Evolutionary conservation across 1,140 invertebrate species (phyloP).

Genomic region (Macrobrachium rosenbergii): DNA sequence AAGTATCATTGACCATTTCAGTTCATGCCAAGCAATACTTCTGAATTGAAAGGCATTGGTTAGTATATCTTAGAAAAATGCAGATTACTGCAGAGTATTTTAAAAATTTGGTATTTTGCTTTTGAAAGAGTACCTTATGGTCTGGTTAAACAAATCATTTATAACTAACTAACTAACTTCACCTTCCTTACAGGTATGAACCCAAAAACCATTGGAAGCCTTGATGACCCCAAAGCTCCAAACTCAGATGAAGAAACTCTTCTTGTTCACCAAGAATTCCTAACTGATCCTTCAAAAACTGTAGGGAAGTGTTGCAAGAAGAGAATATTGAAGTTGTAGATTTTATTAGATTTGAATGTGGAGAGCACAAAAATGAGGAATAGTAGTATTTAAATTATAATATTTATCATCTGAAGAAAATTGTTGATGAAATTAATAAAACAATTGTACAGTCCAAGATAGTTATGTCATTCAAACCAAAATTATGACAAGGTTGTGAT

Average conservation of each 20-base stretch:
- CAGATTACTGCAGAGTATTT: not conserved
- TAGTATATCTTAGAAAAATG: not conserved
- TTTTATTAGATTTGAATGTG: constrained; percentile 88
- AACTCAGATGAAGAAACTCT: constrained; percentile 79
- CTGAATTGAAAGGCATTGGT: no score
- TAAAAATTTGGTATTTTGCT: constrained; percentile 5
- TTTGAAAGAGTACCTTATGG: constrained; percentile 33
- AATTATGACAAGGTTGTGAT: no score
- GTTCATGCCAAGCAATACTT: no score
- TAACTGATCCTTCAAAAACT: constrained; percentile 81
- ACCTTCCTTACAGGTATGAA: constrained; percentile 78
- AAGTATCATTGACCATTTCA: no score
- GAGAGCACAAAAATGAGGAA: constrained; percentile 68
- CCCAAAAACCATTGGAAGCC: constrained; percentile 82
- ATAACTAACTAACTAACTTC: no score
- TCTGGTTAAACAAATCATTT: no score
- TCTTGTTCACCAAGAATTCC: constrained; percentile 88
- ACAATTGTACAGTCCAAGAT: no score
- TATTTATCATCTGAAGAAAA: not conserved
- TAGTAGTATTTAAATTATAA: constrained; percentile 5
- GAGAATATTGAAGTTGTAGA: constrained; percentile 81
- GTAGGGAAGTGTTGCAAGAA: constrained; percentile 82
- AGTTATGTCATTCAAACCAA: no score
- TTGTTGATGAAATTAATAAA: not conserved
- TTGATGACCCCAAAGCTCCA: constrained; percentile 75